phyloP scores from a whole-genome alignment of 2,888 invertebrate species.

The Deladenus siricidicola region DNA sequence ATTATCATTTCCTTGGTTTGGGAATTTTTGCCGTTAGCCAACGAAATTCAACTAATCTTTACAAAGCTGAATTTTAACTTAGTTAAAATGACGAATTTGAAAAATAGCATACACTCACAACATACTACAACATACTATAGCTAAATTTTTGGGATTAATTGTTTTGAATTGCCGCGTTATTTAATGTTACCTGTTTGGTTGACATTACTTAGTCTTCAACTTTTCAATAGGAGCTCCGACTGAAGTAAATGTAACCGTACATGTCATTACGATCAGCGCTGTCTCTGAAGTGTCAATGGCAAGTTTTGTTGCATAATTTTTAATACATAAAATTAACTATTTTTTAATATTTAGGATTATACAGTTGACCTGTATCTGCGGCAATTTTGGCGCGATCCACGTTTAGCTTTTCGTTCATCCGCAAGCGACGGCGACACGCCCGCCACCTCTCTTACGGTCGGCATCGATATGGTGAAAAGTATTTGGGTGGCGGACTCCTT shows the following conservation, averaged over 20 bases:
- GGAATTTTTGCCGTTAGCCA: too few relatives aligned
- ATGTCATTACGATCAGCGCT: conserved; percentile 52
- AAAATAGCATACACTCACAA: too few relatives aligned
- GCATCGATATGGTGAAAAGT: conserved; percentile 51
- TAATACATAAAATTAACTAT: background rate
- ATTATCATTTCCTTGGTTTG: too few relatives aligned
- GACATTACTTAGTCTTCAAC: too few relatives aligned
- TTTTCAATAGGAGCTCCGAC: conserved; percentile 50
- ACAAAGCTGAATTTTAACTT: too few relatives aligned
- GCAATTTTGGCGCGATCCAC: conserved; percentile 51
- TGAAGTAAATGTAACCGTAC: conserved; percentile 51
- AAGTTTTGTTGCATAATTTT: background rate
- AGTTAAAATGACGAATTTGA: too few relatives aligned
- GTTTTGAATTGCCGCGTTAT: too few relatives aligned
- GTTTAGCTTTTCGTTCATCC: conserved; percentile 38
- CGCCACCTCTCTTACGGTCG: conserved; percentile 30
- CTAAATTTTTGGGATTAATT: too few relatives aligned
- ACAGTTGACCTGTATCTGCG: conserved; percentile 51
- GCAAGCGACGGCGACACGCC: conserved; percentile 17
- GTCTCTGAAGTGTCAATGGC: conserved; percentile 54
- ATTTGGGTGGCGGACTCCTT: conserved; percentile 54
- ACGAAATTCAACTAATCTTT: too few relatives aligned
- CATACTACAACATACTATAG: too few relatives aligned
- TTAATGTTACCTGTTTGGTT: too few relatives aligned
- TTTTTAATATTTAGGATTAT: conserved; percentile 41